Evolutionary conservation across 2,888 invertebrate genomes (phyloP), one percentile per base, ranked within the genome.

Genomic region (Sminthurinus aureus): DNA sequence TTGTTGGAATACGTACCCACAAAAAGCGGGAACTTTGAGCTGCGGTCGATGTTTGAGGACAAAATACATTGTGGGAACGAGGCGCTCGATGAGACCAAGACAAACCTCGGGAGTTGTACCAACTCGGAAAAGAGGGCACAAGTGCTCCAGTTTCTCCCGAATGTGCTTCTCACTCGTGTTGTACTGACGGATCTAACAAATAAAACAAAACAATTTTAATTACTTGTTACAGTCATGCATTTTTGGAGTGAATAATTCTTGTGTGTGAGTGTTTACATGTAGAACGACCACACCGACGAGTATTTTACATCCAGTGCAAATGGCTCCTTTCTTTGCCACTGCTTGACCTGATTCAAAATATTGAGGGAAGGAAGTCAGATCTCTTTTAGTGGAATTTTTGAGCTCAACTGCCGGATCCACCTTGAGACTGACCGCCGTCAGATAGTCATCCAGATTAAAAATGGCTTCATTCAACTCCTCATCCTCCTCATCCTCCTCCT

Each of bases 41-140:
- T 91, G 91, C 15, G 91, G 91, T 80, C 91, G 91, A 24, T 91
- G 91, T 84, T 91, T 91, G 24, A 94, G 90, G 79, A 95, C 94
- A 89, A 93, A 92, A n/a, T 92, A 89, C 51, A 93, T 84, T 0
- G 86, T 83, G 11, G 87, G 87, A 0, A 83, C 83, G 8, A 85
- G 38, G 1, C 87, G 82, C 4, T 71, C 58, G 1, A 87, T 52
- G 3, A 87, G 75, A 0, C 87, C 87, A 22, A 78, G 73, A 51
- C 87, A 87, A 69, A 87, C 87, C 58, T 85, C 85, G 11, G 82
- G 83, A 1, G 83, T 82, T 11, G 87, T 84, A 12, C 18, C 4
- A 4, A 24, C 18, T 13, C 15, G 11, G 52, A 81, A 81, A 18
- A 64, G 26, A 1, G 81, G 81, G n/a, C 81, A 81, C 20, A 81